A percentile compares a stretch with the other conserved stretches of the same genome.
These are phyloP conservation scores for Digitonthophagus gazella DNA, from an alignment of 2,888 invertebrate genomes.

Conservation along the genomic window DNA sequence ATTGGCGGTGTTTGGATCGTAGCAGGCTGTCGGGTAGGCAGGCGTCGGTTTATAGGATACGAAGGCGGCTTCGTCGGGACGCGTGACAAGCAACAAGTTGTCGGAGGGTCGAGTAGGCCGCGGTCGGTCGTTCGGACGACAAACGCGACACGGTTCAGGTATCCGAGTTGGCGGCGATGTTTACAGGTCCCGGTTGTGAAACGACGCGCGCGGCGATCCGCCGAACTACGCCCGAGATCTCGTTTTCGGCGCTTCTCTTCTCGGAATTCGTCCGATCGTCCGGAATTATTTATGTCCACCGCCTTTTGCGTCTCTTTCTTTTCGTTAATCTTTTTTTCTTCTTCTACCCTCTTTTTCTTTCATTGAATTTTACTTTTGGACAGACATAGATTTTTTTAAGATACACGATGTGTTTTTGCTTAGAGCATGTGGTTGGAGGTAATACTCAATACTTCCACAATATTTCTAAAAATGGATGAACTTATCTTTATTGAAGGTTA, in stretches of 20 bases:
- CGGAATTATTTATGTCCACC: neutral
- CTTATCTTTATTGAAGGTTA: too few relatives aligned
- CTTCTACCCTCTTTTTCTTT: slow-evolving; percentile 20
- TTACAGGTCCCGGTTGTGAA: slow-evolving; percentile 38
- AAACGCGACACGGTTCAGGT: slow-evolving; percentile 42
- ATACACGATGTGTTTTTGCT: too few relatives aligned
- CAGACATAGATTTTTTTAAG: too few relatives aligned
- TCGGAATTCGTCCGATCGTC: slow-evolving; percentile 8
- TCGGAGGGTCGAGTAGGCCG: slow-evolving; percentile 31
- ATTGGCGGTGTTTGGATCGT: neutral
- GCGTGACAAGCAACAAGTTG: slow-evolving; percentile 46
- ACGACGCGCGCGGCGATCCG: slow-evolving; percentile 6
- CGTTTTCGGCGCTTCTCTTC: slow-evolving; percentile 12
- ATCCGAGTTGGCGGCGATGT: slow-evolving; percentile 39
- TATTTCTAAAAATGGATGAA: too few relatives aligned
- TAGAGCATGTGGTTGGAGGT: too few relatives aligned
- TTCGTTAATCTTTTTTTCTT: neutral
- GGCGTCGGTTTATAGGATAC: slow-evolving; percentile 27
- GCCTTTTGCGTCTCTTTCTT: neutral
- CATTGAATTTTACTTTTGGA: too few relatives aligned
- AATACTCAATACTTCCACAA: too few relatives aligned
- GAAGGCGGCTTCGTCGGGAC: slow-evolving; percentile 33
- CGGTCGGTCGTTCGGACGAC: slow-evolving; percentile 25
- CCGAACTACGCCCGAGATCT: slow-evolving; percentile 27
- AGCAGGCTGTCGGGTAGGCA: neutral